phyloP scores from a whole-genome alignment of 2,888 invertebrate species.

The Chorisops tibialis region DNA sequence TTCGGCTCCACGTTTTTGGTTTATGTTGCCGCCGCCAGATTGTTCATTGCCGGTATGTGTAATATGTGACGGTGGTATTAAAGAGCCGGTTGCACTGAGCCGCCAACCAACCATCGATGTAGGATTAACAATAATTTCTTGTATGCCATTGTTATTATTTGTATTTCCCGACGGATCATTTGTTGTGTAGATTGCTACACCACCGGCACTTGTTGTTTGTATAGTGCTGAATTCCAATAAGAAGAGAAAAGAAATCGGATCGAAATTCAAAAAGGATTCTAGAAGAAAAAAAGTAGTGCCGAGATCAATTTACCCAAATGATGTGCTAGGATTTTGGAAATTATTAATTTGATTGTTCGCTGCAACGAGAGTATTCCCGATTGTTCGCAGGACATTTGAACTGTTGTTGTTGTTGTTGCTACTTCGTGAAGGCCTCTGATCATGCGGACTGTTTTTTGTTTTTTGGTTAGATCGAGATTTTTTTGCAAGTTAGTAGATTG shows the following conservation, averaged over 20 bases:
- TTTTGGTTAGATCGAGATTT: neutral
- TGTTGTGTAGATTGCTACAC: slow-evolving; percentile 48
- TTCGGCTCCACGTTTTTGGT: slow-evolving; percentile 61
- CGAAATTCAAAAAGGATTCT: neutral
- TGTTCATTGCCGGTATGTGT: slow-evolving; percentile 32
- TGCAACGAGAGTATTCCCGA: slow-evolving; percentile 50
- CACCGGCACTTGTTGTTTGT: slow-evolving; percentile 48
- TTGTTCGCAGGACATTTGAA: slow-evolving; percentile 47
- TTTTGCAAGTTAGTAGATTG: neutral
- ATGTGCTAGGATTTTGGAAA: slow-evolving; percentile 49
- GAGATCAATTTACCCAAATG: slow-evolving; percentile 47
- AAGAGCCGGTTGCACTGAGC: slow-evolving; percentile 49
- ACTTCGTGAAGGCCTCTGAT: slow-evolving; percentile 48
- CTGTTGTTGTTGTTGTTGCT: slow-evolving; percentile 39
- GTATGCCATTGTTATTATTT: slow-evolving; percentile 39
- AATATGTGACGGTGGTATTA: slow-evolving; percentile 50
- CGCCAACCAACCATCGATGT: slow-evolving; percentile 52
- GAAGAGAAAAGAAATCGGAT: neutral
- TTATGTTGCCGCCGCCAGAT: slow-evolving; percentile 37
- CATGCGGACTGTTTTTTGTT: slow-evolving; percentile 43
- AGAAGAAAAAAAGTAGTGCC: neutral
- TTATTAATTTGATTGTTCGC: slow-evolving; percentile 51
- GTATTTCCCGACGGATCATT: slow-evolving; percentile 42
- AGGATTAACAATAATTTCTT: slow-evolving; percentile 50
- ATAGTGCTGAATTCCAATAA: slow-evolving; percentile 18